Conservation (phyloP, 2,797 vertebrate genomes). For the Gallinago solitaria region DNA sequence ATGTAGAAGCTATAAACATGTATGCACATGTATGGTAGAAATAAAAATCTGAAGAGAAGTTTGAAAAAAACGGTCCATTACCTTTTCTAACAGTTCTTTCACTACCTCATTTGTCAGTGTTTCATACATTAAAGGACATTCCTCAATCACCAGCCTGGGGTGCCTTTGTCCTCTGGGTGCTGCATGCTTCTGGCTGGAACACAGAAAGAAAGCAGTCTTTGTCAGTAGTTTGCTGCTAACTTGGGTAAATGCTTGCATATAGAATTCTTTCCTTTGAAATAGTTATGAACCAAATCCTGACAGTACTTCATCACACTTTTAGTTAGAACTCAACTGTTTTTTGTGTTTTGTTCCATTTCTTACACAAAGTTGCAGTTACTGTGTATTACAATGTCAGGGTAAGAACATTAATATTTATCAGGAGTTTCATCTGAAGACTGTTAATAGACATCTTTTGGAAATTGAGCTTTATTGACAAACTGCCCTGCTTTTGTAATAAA, state of each 20-base stretch:
- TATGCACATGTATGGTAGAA: background rate
- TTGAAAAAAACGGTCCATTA: conserved; percentile 41
- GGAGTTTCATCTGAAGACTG: background rate
- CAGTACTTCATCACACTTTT: background rate
- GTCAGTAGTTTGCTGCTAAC: conserved; percentile 13
- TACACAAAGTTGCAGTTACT: background rate
- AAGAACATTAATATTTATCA: background rate
- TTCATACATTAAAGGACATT: conserved; percentile 88
- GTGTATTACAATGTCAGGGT: background rate
- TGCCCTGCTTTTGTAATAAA: background rate
- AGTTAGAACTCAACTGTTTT: background rate
- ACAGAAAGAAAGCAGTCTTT: conserved; percentile 60
- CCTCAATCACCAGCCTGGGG: conserved; percentile 90
- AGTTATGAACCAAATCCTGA: conserved; percentile 23
- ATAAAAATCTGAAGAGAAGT: background rate
- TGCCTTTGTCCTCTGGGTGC: conserved; percentile 83
- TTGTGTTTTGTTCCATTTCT: background rate
- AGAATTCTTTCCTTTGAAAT: background rate
- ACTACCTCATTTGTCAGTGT: conserved; percentile 86
- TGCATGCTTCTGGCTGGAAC: conserved; percentile 80
- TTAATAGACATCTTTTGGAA: background rate
- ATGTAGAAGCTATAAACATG: background rate
- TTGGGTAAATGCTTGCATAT: background rate
- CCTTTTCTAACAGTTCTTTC: conserved; percentile 90
- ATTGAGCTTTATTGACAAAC: background rate